Evolutionary conservation across 2,113 vertebrate species (phyloP), one percentile per base, ranked within the genome.

Genomic region (Zosterops japonicus): DNA sequence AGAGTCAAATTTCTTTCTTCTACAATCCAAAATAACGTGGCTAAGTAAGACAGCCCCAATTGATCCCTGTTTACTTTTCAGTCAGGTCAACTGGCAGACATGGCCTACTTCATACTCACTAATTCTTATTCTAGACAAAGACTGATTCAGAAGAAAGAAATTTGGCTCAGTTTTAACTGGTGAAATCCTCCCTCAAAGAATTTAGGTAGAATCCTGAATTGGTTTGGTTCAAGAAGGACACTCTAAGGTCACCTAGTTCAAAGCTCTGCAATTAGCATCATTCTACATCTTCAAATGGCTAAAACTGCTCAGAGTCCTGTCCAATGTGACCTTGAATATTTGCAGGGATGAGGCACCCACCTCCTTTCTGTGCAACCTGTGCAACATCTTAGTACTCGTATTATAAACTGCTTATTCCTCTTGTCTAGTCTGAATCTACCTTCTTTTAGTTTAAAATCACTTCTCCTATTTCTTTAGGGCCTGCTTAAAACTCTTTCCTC

Each of bases 301-400:
- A 17, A 71, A 16, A 9, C 31, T 83, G 4, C 31, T 70, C 36
- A 67, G 8, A 57, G 20, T 3, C 29, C 18, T 2, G 1, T 39
- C 17, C 1, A 3, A 13, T 0, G 0, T 31, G 11, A 23, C 23
- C 24, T 65, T 47, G 46, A 75, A 39, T 12, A 16, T 52, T 86
- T 75, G 12, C 17, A 57, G 5, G 10, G 9, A 7, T 57, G 24
- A 31, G 10, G 5, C 29, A 55, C 15, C 16, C 17, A 52, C 14
- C 3, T 36, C 3, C 2, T 53, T 21, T 68, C 39, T 76, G 19
- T n/a, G 31, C 16, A 80, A 35, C 1, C 19, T 35, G 9, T 39
- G 5, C 12, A 22, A 4, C 24, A 8, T 18, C 55, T 47, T 29
- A 64, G 12, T 8, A 24, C 17, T 4, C 0, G 2, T 3, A 24